Percentiles rank a stretch among this genome's conserved stretches.
Evolutionary conservation across 1,140 invertebrate genomes (phyloP).

Genomic region (Musca vetustissima): DNA sequence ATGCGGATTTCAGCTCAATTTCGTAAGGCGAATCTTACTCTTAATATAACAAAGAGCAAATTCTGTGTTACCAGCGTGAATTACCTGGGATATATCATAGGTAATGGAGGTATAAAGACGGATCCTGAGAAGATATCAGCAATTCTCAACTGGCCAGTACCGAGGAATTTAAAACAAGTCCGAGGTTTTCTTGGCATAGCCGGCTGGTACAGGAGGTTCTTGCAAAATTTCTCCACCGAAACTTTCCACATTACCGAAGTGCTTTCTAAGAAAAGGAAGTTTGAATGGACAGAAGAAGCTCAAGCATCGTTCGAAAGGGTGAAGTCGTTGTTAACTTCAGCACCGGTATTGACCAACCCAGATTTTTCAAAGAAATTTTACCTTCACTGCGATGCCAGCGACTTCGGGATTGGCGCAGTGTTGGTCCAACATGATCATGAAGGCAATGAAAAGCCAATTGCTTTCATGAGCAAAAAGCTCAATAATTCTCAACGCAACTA

Average conservation of each 20-base stretch:
- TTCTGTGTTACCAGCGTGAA: slow-evolving; percentile 26
- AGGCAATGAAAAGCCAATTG: neutral
- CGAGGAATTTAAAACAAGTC: neutral
- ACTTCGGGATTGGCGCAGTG: neutral
- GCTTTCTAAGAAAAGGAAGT: neutral
- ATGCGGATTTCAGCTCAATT: neutral
- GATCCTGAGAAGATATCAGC: slow-evolving; percentile 31
- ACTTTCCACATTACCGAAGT: neutral
- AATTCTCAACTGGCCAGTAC: slow-evolving; percentile 19
- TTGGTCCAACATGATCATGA: no score
- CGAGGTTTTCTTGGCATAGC: neutral
- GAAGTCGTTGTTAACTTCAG: neutral
- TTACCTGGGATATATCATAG: neutral
- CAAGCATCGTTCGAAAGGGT: neutral
- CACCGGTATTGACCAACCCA: slow-evolving; percentile 5
- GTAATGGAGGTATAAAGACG: neutral
- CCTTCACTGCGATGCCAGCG: neutral
- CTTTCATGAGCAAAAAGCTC: no score
- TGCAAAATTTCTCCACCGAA: neutral
- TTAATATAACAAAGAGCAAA: slow-evolving; percentile 1
- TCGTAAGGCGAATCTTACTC: neutral
- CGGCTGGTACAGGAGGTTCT: slow-evolving; percentile 6
- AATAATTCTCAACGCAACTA: no score
- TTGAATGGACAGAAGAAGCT: neutral
- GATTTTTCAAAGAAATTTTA: slow-evolving; percentile 2